Conservation (phyloP, 2,888 invertebrate genomes). For the Eupithecia dodoneata region DNA sequence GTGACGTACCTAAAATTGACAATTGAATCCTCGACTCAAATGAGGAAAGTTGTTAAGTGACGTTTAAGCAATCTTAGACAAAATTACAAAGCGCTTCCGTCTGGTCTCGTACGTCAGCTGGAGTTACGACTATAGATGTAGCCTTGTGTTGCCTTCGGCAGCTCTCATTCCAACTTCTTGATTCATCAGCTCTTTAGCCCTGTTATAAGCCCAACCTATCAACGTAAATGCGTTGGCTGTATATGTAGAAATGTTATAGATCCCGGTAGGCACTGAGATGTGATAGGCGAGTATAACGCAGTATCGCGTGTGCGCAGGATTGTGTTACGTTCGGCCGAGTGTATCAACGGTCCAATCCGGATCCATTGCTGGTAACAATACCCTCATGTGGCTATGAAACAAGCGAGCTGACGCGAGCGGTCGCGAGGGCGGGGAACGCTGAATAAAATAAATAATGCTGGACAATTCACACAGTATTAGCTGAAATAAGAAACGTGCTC, state of each 20-base stretch:
- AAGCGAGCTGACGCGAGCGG: slow-evolving; percentile 34
- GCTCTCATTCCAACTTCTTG: background rate
- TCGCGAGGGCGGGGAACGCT: background rate
- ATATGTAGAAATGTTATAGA: slow-evolving; percentile 5
- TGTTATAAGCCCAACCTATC: background rate
- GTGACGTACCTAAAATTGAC: background rate
- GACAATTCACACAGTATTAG: too few species aligned
- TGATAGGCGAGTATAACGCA: slow-evolving; percentile 72
- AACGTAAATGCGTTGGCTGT: background rate
- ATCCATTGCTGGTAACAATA: slow-evolving; percentile 83
- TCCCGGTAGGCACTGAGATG: slow-evolving; percentile 44
- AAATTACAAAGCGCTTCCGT: background rate
- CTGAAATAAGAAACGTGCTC: too few species aligned
- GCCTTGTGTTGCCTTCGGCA: background rate
- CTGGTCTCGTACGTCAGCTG: background rate
- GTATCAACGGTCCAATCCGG: slow-evolving; percentile 83
- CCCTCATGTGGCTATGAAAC: slow-evolving; percentile 59
- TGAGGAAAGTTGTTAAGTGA: background rate
- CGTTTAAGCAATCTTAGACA: background rate
- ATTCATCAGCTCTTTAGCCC: background rate
- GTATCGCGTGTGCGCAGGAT: slow-evolving; percentile 79
- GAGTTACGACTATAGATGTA: background rate
- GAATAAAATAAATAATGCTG: too few species aligned
- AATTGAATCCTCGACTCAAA: background rate
- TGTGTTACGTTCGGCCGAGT: slow-evolving; percentile 79